phyloP scores from a whole-genome alignment of 2,113 vertebrate genomes.

The Melanotaenia duboulayi region DNA sequence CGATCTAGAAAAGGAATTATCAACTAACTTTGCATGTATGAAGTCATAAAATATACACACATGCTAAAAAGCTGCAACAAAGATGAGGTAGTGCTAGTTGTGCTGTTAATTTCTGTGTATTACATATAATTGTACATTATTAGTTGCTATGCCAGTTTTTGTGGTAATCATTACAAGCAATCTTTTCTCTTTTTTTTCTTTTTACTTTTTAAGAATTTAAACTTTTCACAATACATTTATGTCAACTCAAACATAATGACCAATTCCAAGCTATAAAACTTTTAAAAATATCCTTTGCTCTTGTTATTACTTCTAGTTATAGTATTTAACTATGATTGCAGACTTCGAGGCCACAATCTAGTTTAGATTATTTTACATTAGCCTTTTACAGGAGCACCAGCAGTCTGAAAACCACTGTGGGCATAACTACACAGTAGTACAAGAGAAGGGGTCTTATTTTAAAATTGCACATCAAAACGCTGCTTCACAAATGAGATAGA shows the following conservation, averaged over 20 bases:
- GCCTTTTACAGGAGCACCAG: not conserved
- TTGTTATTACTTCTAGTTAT: not conserved
- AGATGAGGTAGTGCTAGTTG: not conserved
- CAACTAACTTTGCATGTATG: not conserved
- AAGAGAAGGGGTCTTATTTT: not conserved
- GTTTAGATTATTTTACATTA: not conserved
- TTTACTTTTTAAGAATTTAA: not conserved
- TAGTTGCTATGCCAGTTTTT: constrained; percentile 14
- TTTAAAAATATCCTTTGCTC: not conserved
- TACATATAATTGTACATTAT: constrained; percentile 1
- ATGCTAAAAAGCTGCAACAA: not conserved
- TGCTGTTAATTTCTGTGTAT: not conserved
- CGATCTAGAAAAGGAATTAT: not conserved
- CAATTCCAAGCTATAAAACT: constrained; percentile 6
- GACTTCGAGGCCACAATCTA: not conserved
- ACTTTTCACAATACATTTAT: not conserved
- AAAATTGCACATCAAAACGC: not conserved
- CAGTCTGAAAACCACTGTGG: constrained; percentile 1
- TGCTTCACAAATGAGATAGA: constrained; percentile 14
- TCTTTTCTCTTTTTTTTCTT: not conserved
- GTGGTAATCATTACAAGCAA: not conserved
- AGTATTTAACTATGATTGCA: constrained; percentile 10
- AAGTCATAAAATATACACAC: not conserved
- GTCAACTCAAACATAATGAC: not conserved
- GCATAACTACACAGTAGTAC: not conserved